These are phyloP conservation scores for Thaumatotibia leucotreta DNA, from an alignment of 1,140 invertebrate species.

Conservation along the genomic window DNA sequence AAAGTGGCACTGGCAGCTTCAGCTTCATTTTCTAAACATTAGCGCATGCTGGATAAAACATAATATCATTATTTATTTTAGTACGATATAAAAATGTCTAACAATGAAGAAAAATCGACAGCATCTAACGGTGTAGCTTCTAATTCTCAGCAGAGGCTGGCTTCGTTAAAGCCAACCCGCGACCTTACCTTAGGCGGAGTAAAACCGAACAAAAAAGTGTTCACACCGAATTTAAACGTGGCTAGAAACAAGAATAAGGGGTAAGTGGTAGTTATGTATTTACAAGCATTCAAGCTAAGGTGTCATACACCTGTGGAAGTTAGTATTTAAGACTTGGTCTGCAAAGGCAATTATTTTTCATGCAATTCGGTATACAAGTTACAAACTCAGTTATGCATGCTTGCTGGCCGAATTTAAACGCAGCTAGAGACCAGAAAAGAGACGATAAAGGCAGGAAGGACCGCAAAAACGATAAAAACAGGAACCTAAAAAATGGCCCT, in stretches of 20 bases:
- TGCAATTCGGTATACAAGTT: no score
- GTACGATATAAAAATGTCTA: conserved; percentile 34
- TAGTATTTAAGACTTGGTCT: no score
- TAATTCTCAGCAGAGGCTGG: conserved; percentile 56
- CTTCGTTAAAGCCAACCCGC: conserved; percentile 72
- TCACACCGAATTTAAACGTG: conserved; percentile 69
- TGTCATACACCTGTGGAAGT: no score
- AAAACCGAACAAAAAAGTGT: conserved; percentile 70
- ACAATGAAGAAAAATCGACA: conserved; percentile 45
- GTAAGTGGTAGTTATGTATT: conserved; percentile 35
- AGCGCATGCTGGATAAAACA: neutral
- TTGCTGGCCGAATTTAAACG: conserved; percentile 34
- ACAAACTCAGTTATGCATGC: no score
- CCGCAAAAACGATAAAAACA: conserved; percentile 48
- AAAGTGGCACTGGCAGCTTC: neutral
- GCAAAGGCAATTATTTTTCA: no score
- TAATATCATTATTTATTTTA: neutral
- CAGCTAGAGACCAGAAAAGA: conserved; percentile 39
- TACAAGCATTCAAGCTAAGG: no score
- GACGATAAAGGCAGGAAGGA: conserved; percentile 45
- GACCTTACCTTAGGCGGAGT: conserved; percentile 73
- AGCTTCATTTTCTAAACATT: neutral
- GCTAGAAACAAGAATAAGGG: conserved; percentile 70
- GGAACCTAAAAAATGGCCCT: conserved; percentile 48
- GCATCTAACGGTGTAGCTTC: conserved; percentile 43